Base-by-base conservation (phyloP, 1,140 invertebrate species). In the Probaryconus sp. region DNA sequence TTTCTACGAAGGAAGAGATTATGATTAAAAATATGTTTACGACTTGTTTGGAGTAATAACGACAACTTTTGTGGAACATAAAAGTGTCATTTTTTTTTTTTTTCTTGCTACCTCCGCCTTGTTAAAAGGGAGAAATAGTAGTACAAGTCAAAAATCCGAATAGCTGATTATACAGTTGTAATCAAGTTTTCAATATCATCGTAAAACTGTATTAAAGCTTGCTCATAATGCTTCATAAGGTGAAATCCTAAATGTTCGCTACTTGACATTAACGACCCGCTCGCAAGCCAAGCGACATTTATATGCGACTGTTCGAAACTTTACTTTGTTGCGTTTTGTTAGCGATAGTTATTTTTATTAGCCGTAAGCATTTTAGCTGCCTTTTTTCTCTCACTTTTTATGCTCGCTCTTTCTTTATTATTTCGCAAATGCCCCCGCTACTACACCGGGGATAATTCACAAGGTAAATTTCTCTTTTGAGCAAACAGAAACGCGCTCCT, bases 181-280 rank as follows among this genome's bases (percentile, higher is more conserved):
- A 61, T 55, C 56, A 48, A 63, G 67, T 70, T 70, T 63, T 63
- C 37, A 50, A 70, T 70, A 70, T 42, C 47, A 13, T 63, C 56
- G 67, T 70, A 70, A 70, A 70, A 55, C 7, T 24, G 47, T 53
- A 68, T 68, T 68, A 68, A 68, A 42, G 64, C 14, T 0, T 26
- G 64, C 64, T 31, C 64, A 43, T 58, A 58, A 58, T 43, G 43
- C 43, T 20, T 20, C 31, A 35, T 31, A 43, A 65, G 45, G 63
- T 47, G 61, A 53, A 65, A 21, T 55, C 58, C 61, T 55, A 38
- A 65, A 55, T 55, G 61, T 42, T 56, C 40, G 53, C 51, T 51
- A 68, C 64, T 58, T 51, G 64, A 68, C 64, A 18, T 68, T 68
- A 58, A 68, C 64, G 51, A 51, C 63, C 30, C n/a, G 9, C 51